Base-by-base conservation (phyloP, 2,888 invertebrate species). In the Syritta pipiens region DNA sequence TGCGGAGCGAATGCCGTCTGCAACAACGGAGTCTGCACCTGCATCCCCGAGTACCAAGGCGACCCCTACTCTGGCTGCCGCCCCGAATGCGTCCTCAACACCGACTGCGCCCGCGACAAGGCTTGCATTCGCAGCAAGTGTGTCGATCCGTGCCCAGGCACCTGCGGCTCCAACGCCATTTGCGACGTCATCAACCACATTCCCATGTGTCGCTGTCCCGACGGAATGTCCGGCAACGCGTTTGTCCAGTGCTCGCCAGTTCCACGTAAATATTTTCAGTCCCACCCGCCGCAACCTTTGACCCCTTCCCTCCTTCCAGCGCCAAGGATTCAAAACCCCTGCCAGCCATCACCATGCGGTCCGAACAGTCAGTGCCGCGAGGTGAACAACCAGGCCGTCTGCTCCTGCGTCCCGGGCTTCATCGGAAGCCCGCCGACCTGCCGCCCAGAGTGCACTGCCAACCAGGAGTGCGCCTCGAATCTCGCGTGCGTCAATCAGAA, bases 141-240 rank as follows among this genome's bases (percentile, higher is more conserved):
- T 85, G 86, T 90, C 49, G 93, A 95, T 86, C 95, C 96, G 48
- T 96, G 96, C 83, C 92, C 93, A 5, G 93, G 93, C 75, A 94
- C 93, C 17, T 96, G 96, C 86, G 96, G 95, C 0, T 87, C 89
- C 53, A 94, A 93, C 85, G 95, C 96, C 1, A 86, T 92, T 51
- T 96, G 96, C 84, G 91, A 92, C 83, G 94, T 94, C 2, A 90
- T 94, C 22, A 95, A 95, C 86, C 95, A 95, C 83, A 91, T 94
- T 63, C 94, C 94, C 0, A 94, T 93, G 91, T 94, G 94, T 84
- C 92, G 92, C 83, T 94, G 94, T 84, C 91, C 93, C 4, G 87
- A 90, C 63, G 93, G 93, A 46, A 94, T 91, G 87, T 90, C 91
- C 10, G 96, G 96, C 83, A 95, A 96, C 87, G 94, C 94, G 1